A percentile compares a stretch with the other conserved stretches of the same genome.
Evolutionary conservation across 2,888 invertebrate species (phyloP).

Genomic region (Allophyes oxyacanthae): DNA sequence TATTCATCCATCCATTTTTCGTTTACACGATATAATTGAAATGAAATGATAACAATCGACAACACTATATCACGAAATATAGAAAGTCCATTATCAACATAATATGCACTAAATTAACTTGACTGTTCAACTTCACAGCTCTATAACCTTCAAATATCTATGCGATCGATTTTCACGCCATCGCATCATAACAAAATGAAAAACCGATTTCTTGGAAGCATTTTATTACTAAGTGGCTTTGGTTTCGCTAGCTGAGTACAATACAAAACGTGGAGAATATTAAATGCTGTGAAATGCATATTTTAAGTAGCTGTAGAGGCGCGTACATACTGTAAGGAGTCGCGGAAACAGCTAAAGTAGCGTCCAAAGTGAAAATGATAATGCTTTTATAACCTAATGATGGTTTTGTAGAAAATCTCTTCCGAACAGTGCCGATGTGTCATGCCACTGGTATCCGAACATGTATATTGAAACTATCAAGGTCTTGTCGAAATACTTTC

Average conservation of each 20-base stretch:
- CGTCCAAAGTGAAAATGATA: too few relatives aligned
- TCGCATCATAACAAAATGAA: constrained; percentile 14
- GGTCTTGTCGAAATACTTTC: too few relatives aligned
- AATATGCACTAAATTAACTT: constrained; percentile 3
- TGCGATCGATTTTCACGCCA: constrained; percentile 21
- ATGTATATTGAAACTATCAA: too few relatives aligned
- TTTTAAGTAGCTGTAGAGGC: constrained; percentile 36
- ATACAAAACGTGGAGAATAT: constrained; percentile 34
- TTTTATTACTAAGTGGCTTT: constrained; percentile 45
- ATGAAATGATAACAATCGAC: too few relatives aligned
- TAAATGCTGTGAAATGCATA: constrained; percentile 43
- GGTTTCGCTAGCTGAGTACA: constrained; percentile 24
- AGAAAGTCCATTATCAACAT: constrained; percentile 10
- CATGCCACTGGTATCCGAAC: too few relatives aligned
- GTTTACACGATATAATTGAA: too few relatives aligned
- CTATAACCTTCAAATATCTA: constrained; percentile 21
- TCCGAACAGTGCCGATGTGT: too few relatives aligned
- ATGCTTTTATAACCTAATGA: too few relatives aligned
- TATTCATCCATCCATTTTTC: too few relatives aligned
- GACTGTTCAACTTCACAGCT: constrained; percentile 10
- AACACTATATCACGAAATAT: too few relatives aligned
- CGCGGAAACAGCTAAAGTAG: too few relatives aligned
- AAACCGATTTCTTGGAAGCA: constrained; percentile 37
- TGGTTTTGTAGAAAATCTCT: too few relatives aligned
- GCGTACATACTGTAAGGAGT: constrained; percentile 5